These are phyloP conservation scores for Agrotis segetum DNA, from an alignment of 2,888 invertebrate genomes.

Conservation along the genomic window DNA sequence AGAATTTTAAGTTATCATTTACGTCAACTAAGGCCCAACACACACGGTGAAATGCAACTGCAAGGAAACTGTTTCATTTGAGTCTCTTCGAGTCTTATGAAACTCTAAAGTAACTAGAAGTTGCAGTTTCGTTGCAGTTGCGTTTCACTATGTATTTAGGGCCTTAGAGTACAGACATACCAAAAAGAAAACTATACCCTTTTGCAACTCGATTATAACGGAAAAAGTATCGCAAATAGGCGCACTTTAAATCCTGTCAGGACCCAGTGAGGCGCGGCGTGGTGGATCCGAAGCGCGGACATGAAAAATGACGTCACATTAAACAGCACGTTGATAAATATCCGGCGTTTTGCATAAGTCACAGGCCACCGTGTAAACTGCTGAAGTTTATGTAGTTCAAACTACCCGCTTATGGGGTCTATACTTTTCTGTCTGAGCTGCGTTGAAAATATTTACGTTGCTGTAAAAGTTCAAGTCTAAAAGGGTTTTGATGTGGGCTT, in stretches of 20 bases:
- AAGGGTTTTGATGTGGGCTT: background rate
- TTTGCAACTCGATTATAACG: conserved; percentile 13
- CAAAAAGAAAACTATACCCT: background rate
- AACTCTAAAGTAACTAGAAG: too few relatives aligned
- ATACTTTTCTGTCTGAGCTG: conserved; percentile 25
- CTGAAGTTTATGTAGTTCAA: conserved; percentile 56
- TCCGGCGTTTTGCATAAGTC: conserved; percentile 56
- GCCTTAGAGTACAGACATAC: too few relatives aligned
- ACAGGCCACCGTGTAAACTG: conserved; percentile 54
- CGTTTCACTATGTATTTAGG: too few relatives aligned
- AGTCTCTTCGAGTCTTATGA: too few relatives aligned
- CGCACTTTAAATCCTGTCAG: conserved; percentile 48
- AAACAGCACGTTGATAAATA: conserved; percentile 57
- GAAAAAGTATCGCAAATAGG: conserved; percentile 39
- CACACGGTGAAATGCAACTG: too few relatives aligned
- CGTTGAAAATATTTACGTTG: background rate
- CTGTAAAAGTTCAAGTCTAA: background rate
- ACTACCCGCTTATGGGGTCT: conserved; percentile 41
- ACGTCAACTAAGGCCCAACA: too few relatives aligned
- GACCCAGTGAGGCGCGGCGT: conserved; percentile 43
- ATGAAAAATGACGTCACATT: conserved; percentile 60
- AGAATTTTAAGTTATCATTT: too few relatives aligned
- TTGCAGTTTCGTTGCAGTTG: too few relatives aligned
- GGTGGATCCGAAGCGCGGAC: conserved; percentile 45
- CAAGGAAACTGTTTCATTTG: too few relatives aligned